Percentiles rank a stretch among this genome's conserved stretches.
Evolutionary conservation across 30 jellyfish, hydroid and myxozoan species (phyloP).

Genomic region (Nemopilema nomurai): DNA sequence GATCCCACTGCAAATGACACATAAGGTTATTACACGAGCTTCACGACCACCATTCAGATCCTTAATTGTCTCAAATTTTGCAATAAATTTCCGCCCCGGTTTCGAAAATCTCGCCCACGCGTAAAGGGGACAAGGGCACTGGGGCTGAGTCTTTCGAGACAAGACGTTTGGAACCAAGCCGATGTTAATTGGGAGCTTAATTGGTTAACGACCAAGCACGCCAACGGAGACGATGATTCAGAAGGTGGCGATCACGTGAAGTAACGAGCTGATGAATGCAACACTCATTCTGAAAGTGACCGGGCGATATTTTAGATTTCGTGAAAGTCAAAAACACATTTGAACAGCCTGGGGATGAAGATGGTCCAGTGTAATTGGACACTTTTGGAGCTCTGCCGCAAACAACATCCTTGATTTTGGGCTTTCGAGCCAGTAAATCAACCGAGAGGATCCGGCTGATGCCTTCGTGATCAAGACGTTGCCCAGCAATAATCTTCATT

Average conservation of each 20-base stretch:
- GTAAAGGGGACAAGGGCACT: too few species aligned
- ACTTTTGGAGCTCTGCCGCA: not conserved
- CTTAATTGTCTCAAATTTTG: too few species aligned
- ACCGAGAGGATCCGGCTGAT: not conserved
- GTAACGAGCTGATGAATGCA: not conserved
- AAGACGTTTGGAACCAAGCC: too few species aligned
- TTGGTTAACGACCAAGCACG: too few species aligned
- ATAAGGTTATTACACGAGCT: too few species aligned
- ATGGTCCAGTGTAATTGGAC: not conserved
- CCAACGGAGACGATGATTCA: not conserved
- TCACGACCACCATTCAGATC: too few species aligned
- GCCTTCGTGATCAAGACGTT: not conserved
- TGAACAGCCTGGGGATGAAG: not conserved
- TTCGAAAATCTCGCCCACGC: too few species aligned
- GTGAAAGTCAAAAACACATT: not conserved
- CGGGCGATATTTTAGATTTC: not conserved
- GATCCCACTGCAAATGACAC: too few species aligned
- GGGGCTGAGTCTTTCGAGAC: too few species aligned
- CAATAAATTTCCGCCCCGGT: too few species aligned
- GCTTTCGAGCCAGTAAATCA: not conserved
- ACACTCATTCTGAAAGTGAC: not conserved
- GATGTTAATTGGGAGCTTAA: too few species aligned
- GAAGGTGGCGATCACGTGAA: not conserved
- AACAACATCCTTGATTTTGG: not conserved
- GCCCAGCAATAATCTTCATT: not conserved